Base-by-base conservation (phyloP, 2,797 vertebrate species). In the Psittacula derbiana region DNA sequence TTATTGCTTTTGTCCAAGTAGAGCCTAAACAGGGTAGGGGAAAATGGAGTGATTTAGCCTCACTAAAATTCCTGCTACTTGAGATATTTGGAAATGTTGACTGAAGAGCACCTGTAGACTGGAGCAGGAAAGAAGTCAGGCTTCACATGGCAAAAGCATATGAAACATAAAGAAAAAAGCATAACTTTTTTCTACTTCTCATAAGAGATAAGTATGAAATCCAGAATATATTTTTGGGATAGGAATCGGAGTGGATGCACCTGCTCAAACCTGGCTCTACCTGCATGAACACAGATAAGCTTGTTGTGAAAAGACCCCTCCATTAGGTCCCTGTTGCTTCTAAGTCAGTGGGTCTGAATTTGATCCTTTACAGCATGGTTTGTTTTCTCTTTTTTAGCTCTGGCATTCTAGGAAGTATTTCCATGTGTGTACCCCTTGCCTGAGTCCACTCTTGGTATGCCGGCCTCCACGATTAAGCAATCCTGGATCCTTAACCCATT, bases 401-500 rank as follows among this genome's bases (percentile, higher is more conserved):
- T 86, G 82, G 57, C 65, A 91, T 69, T 88, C 86, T 55, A 79
- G 70, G 87, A 91, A 86, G 58, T 40, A 72, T 75, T 94, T 92
- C 73, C 73, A 79, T 31, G 47, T 50, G 24, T n/a, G 70, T 52
- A 90, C 66, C 67, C 83, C 67, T 79, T 53, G 55, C 16, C 67
- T 55, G 80, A 60, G 31, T 76, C 73, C 60, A 57, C 11, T 33
- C 47, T 12, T 47, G 79, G 43, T 43, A 65, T 10, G 27, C 23
- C 58, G 58, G 78, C 46, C 67, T 65, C 62, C 4, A 28, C 1
- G 16, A 74, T 43, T 41, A 55, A 71, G 72, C 74, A 70, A 75
- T 73, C 58, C 49, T 33, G 75, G 83, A 82, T 85, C 38, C 52
- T 92, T 71, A 89, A 80, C 49, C 71, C 74, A 40, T 9, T 52